A percentile compares a stretch with the other conserved stretches of the same genome.
These are phyloP conservation scores for Protonibea diacanthus DNA, from an alignment of 2,797 vertebrate species.

Conservation along the genomic window DNA sequence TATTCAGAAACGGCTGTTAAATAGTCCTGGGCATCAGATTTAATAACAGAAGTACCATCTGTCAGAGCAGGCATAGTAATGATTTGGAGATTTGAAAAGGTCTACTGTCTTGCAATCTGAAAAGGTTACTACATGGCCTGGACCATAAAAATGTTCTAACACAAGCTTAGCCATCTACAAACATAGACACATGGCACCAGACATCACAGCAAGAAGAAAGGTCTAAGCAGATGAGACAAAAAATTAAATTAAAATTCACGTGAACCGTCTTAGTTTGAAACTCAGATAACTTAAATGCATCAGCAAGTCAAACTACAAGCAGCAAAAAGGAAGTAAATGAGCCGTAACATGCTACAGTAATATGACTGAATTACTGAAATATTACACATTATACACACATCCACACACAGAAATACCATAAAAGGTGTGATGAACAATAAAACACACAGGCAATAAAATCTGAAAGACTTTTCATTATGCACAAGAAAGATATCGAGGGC, in stretches of 20 bases:
- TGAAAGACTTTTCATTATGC: background rate
- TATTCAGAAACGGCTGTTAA: constrained; percentile 2
- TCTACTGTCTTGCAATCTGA: background rate
- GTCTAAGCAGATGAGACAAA: background rate
- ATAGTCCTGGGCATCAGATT: background rate
- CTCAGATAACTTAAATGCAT: background rate
- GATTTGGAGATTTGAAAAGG: background rate
- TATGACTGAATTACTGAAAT: background rate
- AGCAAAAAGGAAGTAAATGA: background rate
- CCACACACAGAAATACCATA: background rate
- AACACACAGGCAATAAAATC: background rate
- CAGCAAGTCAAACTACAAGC: background rate
- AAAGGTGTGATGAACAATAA: background rate
- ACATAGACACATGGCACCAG: background rate
- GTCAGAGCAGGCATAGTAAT: background rate
- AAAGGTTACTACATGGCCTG: background rate
- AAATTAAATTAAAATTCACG: background rate
- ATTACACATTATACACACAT: background rate
- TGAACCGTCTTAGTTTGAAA: background rate
- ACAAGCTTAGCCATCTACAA: background rate
- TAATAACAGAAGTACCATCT: background rate
- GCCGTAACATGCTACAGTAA: too few species aligned
- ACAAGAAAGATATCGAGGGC: background rate
- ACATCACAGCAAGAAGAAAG: background rate
- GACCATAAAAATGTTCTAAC: too few species aligned